These are phyloP conservation scores for Micropoecilia bifurca DNA, from an alignment of 2,797 vertebrate genomes.

Conservation along the genomic window DNA sequence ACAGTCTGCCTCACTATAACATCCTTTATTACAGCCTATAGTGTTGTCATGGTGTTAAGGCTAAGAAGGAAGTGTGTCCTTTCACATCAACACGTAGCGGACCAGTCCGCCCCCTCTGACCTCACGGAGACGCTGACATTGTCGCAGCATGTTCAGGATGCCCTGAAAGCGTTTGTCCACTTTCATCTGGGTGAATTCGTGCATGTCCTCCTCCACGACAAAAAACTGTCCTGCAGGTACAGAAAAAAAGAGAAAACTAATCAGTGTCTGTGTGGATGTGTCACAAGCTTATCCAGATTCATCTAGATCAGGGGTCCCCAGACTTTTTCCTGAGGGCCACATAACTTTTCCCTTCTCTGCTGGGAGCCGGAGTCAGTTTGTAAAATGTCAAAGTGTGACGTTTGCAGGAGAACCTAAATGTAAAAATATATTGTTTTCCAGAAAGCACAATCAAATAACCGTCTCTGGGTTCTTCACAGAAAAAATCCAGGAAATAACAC, in stretches of 20 bases:
- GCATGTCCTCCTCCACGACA: conserved; percentile 92
- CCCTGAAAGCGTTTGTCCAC: conserved; percentile 87
- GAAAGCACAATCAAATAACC: no score
- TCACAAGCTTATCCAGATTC: background rate
- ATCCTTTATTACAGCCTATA: background rate
- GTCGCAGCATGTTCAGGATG: conserved; percentile 91
- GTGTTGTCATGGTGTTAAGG: no score
- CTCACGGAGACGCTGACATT: conserved; percentile 88
- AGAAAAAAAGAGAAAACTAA: background rate
- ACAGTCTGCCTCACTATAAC: background rate
- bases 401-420: no score
- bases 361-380: no score
- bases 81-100: conserved; percentile 84
- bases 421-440: no score
- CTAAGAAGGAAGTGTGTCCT: background rate
- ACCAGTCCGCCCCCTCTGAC: conserved; percentile 80
- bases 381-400: no score
- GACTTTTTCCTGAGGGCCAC: no score
- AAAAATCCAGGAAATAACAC: no score
- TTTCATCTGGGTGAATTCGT: conserved; percentile 85
- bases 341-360: no score
- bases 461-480: no score
- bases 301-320: background rate
- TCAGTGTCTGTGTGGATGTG: background rate
- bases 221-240: conserved; percentile 85